Percentiles rank a stretch among this genome's conserved stretches.
These are phyloP conservation scores for Sceliomorpha sp. DNA, from an alignment of 2,888 invertebrate species.

Conservation along the genomic window DNA sequence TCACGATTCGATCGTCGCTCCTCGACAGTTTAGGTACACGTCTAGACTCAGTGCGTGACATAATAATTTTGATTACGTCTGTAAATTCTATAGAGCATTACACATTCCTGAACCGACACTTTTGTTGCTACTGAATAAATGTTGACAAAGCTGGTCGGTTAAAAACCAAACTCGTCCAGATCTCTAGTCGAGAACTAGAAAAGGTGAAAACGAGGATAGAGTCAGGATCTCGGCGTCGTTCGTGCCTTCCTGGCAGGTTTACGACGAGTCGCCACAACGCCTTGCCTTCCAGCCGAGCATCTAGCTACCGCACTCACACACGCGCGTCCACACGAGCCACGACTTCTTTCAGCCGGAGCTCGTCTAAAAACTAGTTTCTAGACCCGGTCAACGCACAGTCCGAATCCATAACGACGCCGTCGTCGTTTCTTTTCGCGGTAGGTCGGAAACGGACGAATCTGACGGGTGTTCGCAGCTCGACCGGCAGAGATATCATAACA, in stretches of 20 bases:
- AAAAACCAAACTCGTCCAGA: slow-evolving; percentile 12
- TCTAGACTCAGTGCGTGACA: too few relatives aligned
- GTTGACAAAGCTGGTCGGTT: slow-evolving; percentile 24
- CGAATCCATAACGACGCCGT: slow-evolving; percentile 45
- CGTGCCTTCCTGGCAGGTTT: slow-evolving; percentile 68
- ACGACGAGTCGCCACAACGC: slow-evolving; percentile 75
- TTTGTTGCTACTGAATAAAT: slow-evolving; percentile 16
- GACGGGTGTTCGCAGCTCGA: slow-evolving; percentile 23
- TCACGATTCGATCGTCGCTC: too few relatives aligned
- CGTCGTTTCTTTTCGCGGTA: slow-evolving; percentile 14
- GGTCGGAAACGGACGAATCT: slow-evolving; percentile 15
- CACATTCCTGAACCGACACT: too few relatives aligned
- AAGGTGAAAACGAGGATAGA: slow-evolving; percentile 13
- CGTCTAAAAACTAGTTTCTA: slow-evolving; percentile 15
- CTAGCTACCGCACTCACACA: slow-evolving; percentile 70
- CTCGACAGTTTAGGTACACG: too few relatives aligned
- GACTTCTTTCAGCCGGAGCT: slow-evolving; percentile 19
- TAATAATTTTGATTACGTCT: too few relatives aligned
- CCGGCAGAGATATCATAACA: slow-evolving; percentile 34
- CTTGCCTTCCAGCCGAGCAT: slow-evolving; percentile 74
- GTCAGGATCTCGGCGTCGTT: not conserved
- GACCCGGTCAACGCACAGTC: slow-evolving; percentile 37
- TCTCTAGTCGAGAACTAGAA: slow-evolving; percentile 25
- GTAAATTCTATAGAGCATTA: too few relatives aligned
- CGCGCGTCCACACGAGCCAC: not conserved